Base-by-base conservation (phyloP, 2,113 vertebrate genomes). In the Callipepla californica region DNA sequence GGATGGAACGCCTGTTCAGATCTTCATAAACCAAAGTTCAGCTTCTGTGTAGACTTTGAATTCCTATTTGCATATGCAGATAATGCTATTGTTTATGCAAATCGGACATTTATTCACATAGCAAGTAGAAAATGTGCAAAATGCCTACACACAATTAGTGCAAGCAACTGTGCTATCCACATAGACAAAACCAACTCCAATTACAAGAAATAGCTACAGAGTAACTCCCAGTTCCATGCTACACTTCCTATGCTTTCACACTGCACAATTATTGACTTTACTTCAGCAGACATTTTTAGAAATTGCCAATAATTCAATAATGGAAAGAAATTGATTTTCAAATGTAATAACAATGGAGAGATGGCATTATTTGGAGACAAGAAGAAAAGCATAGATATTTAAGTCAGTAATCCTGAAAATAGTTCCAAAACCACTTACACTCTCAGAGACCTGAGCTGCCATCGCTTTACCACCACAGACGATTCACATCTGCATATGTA, bases 11-110 rank as follows among this genome's bases (percentile, higher is more conserved):
- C 48, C 75, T 81, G 84, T 55, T 93, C 84, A 85, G 40, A 66
- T 92, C 74, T 89, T 76, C 77, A 57, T 36, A 90, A 93, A 84
- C 3, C 79, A 68, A 95, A 85, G 89, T 83, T 94, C 69, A 85
- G 13, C 15, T 88, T 57, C 76, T 78, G 19, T 17, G 51, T 59
- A 85, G 38, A 70, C 66, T 80, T 83, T 83, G 2, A 86, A 36
- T 48, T 20, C 0, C 7, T 4, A 85, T 92, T 90, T 93, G 73
- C 82, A 90, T 74, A 78, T 63, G 73, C 22, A 92, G 93, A 91
- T 84, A 10, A 59, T 19, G 20, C 2, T 2, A 44, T 40, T 88
- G 83, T 92, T 91, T 93, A 92, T 80, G 76, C 66, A 90, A 94
- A 92, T 81, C 53, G 88, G 32, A 7, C 50, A 59, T 93, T 92